These are phyloP conservation scores for Drosophila fungiperda DNA, from an alignment of 2,888 invertebrate genomes.

Conservation along the genomic window DNA sequence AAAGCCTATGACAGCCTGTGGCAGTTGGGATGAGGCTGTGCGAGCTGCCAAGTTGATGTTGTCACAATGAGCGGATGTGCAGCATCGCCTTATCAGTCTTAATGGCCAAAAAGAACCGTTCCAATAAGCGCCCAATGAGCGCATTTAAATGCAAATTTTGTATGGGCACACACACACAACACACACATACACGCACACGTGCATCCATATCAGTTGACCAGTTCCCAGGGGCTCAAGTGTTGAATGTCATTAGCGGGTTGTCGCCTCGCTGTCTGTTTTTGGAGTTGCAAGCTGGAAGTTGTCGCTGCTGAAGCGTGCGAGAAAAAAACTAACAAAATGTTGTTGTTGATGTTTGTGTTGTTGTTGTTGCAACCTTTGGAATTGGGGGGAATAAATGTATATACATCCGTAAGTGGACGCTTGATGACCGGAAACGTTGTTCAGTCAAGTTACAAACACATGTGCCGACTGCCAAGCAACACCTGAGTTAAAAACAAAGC, in stretches of 20 bases:
- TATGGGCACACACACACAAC: constrained; percentile 1
- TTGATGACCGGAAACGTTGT: constrained; percentile 80
- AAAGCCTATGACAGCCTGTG: background rate
- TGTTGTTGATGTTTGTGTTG: constrained; percentile 36
- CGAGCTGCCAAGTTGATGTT: constrained; percentile 3
- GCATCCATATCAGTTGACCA: constrained; percentile 9
- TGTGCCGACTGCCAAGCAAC: constrained; percentile 55
- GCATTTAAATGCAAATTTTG: constrained; percentile 71
- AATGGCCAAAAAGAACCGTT: constrained; percentile 49
- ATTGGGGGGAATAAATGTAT: constrained; percentile 29
- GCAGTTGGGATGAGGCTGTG: background rate
- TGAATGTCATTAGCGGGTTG: constrained; percentile 73
- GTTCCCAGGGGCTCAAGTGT: constrained; percentile 47
- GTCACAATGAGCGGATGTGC: constrained; percentile 51
- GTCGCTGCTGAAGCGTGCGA: constrained; percentile 57
- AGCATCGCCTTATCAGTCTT: constrained; percentile 35
- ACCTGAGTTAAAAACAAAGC: constrained; percentile 45
- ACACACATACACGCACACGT: constrained; percentile 13
- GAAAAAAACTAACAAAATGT: constrained; percentile 60
- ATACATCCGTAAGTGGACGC: constrained; percentile 69
- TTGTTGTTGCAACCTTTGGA: constrained; percentile 37
- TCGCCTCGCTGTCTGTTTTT: constrained; percentile 64
- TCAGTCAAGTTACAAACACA: constrained; percentile 55
- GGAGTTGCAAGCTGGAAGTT: constrained; percentile 24
- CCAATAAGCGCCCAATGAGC: constrained; percentile 45